Conservation (phyloP, 1,140 invertebrate genomes). For the Drosophila neocordata region DNA sequence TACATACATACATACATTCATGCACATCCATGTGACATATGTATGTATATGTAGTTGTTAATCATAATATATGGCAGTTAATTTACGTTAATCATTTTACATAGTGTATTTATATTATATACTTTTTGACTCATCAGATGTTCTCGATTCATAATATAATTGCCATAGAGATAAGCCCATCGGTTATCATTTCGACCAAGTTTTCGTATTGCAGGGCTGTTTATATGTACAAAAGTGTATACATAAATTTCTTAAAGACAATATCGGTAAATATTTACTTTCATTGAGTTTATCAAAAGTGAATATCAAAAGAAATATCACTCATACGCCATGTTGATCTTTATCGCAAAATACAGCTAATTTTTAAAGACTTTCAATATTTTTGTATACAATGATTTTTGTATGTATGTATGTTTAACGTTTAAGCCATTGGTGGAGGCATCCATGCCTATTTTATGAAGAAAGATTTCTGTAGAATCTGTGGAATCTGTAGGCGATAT, state of each 20-base stretch:
- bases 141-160: background rate
- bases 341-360: no score
- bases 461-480: no score
- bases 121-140: background rate
- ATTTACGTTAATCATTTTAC: background rate
- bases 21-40: no score
- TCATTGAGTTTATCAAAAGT: no score
- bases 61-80: background rate
- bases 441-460: no score
- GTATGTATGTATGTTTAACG: no score
- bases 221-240: no score
- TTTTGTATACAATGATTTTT: no score
- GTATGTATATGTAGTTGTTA: background rate
- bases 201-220: background rate
- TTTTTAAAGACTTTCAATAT: background rate
- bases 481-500: no score
- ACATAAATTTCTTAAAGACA: background rate
- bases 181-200: background rate
- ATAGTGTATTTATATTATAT: background rate
- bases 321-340: background rate
- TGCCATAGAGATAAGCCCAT: background rate
- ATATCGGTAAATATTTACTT: background rate
- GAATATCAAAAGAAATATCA: background rate
- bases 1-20: background rate
- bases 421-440: no score